Evolutionary conservation across 2,113 vertebrate species (phyloP).

Genomic region (Pseudopodoces humilis): DNA sequence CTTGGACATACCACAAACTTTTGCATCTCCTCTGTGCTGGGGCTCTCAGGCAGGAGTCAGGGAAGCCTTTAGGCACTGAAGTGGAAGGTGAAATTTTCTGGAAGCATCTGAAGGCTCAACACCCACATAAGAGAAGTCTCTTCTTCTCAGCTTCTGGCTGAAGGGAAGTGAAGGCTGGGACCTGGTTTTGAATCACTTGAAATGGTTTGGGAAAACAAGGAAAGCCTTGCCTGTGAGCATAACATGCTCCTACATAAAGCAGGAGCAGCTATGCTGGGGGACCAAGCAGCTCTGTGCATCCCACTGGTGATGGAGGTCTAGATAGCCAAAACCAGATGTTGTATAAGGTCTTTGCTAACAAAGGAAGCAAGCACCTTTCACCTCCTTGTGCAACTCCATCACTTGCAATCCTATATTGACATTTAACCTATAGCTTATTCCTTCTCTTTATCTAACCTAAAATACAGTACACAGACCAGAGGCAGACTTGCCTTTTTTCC

Average conservation of each 20-base stretch:
- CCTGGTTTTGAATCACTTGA: not conserved
- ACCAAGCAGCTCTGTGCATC: not conserved
- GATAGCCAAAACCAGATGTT: not conserved
- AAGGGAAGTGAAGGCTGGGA: not conserved
- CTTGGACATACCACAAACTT: not conserved
- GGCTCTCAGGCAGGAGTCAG: not conserved
- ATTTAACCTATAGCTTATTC: not conserved
- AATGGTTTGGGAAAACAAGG: not conserved
- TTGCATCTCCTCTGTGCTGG: not conserved
- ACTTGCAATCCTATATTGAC: not conserved
- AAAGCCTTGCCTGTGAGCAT: not conserved
- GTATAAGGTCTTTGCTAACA: not conserved
- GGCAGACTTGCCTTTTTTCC: rapidly evolving
- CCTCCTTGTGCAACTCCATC: not conserved
- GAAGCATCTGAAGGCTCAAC: not conserved
- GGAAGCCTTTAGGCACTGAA: not conserved
- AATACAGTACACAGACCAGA: not conserved
- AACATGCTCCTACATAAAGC: not conserved
- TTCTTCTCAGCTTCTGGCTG: not conserved
- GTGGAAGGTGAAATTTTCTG: not conserved
- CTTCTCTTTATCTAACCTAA: not conserved
- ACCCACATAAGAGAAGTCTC: not conserved
- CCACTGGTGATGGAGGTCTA: not conserved
- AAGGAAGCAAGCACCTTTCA: not conserved
- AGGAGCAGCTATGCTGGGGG: not conserved